Base-by-base conservation (phyloP, 2,888 invertebrate genomes). In the Troides aeacus region DNA sequence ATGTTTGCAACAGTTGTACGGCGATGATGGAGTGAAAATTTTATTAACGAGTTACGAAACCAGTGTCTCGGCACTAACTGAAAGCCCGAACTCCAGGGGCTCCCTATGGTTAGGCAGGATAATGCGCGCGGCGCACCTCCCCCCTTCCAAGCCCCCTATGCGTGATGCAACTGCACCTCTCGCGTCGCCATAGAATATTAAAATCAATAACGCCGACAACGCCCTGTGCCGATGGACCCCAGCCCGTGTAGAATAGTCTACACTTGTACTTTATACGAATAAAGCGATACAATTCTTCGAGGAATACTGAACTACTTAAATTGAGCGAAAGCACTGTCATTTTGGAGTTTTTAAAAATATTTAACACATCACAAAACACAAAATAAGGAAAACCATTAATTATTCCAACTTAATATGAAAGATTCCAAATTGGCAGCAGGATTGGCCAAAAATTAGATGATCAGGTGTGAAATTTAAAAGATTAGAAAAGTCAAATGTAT, bases 151-250 rank as follows among this genome's bases (percentile, higher is more conserved):
- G 46, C 30, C 61, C n/a, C 30, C 64, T 62, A 46, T 36, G 58
- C 61, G n/a, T 56, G 30, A 23, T 69, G 69, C 65, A 69, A 69
- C 58, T 69, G 69, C 69, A 69, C 46, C 24, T 58, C 58, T n/a
- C 60, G 23, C 63, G 36, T 59, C 21, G 58, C 64, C 24, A 24
- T 50, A 61, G 59, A 71, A 62, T 46, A 62, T 64, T 57, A 61
- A 69, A 59, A 72, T 71, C 66, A 64, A 72, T 66, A 72, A 65
- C 61, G 42, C 53, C 30, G 24, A 36, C 64, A 59, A 42, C 36
- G 66, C 61, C 59, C 53, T 66, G 24, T 46, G 56, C 7, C 46
- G 15, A 23, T n/a, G 42, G 36, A 8, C n/a, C 39, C 68, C 21
- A 1, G 61, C 60, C n/a, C 68, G 56, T 8, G 18, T 21, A 18